These are phyloP conservation scores for Papilio helenus DNA, from an alignment of 1,140 invertebrate species.

Conservation along the genomic window DNA sequence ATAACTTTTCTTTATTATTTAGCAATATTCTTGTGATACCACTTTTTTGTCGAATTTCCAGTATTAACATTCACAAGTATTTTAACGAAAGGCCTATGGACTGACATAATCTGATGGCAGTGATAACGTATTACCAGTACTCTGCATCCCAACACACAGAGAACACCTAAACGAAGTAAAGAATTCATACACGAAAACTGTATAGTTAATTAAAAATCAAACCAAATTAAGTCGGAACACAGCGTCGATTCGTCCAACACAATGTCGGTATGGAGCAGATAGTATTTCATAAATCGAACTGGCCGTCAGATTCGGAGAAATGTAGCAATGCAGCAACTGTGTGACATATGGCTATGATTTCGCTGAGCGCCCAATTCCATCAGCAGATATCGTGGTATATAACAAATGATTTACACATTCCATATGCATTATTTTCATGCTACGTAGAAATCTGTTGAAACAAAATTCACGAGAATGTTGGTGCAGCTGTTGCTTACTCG, in stretches of 20 bases:
- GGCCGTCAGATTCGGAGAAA: slow-evolving; percentile 36
- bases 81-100: too few relatives aligned
- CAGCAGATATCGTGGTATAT: slow-evolving; percentile 30
- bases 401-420: slow-evolving; percentile 37
- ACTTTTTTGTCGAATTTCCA: too few relatives aligned
- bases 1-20: too few relatives aligned
- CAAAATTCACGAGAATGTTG: neutral
- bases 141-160: slow-evolving; percentile 43
- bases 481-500: neutral
- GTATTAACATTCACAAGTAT: too few relatives aligned
- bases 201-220: neutral
- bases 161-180: neutral
- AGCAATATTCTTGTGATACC: too few relatives aligned
- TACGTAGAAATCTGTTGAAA: neutral
- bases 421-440: slow-evolving; percentile 13
- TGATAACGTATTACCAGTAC: too few relatives aligned
- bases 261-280: slow-evolving; percentile 24
- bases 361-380: slow-evolving; percentile 36
- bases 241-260: neutral
- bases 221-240: slow-evolving; percentile 6
- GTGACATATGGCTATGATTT: slow-evolving; percentile 38
- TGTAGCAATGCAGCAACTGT: slow-evolving; percentile 39
- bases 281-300: slow-evolving; percentile 40
- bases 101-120: too few relatives aligned
- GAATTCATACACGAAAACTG: neutral